Conservation (phyloP, 30 jellyfish, hydroid and myxozoan species). For the Hydra vulgaris region DNA sequence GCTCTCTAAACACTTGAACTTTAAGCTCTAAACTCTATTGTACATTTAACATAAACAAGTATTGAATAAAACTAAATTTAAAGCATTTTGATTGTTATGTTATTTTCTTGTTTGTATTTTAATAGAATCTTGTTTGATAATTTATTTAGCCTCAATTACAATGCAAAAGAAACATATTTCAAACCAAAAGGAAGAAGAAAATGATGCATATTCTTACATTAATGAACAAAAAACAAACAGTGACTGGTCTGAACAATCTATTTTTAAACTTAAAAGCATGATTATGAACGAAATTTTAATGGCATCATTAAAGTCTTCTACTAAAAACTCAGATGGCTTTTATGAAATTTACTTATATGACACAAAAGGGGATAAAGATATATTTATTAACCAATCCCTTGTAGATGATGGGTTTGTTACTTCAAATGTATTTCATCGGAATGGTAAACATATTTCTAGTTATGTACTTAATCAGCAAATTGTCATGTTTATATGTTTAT, state of each 20-base stretch:
- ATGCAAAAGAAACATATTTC: background rate
- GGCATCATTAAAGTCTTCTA: constrained; percentile 43
- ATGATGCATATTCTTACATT: background rate
- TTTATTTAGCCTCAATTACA: background rate
- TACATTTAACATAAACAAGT: no score
- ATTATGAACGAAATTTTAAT: constrained; percentile 44
- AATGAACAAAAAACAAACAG: background rate
- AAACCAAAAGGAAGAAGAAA: background rate
- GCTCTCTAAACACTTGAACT: no score
- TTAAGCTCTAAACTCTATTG: no score
- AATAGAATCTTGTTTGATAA: no score
- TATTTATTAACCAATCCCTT: constrained; percentile 47
- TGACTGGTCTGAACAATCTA: constrained; percentile 13
- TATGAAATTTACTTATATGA: constrained; percentile 59
- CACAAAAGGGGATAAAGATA: constrained; percentile 52
- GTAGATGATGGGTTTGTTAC: constrained; percentile 66
- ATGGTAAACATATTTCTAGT: constrained; percentile 6
- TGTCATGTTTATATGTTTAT: no score
- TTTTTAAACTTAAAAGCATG: constrained; percentile 25
- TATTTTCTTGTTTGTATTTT: no score
- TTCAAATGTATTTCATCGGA: constrained; percentile 46
- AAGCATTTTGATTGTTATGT: no score
- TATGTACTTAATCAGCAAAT: no score
- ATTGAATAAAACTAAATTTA: no score
- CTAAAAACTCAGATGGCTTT: constrained; percentile 37